phyloP scores from a whole-genome alignment of 2,888 invertebrate genomes.

The Lissocephala sabroskyi region DNA sequence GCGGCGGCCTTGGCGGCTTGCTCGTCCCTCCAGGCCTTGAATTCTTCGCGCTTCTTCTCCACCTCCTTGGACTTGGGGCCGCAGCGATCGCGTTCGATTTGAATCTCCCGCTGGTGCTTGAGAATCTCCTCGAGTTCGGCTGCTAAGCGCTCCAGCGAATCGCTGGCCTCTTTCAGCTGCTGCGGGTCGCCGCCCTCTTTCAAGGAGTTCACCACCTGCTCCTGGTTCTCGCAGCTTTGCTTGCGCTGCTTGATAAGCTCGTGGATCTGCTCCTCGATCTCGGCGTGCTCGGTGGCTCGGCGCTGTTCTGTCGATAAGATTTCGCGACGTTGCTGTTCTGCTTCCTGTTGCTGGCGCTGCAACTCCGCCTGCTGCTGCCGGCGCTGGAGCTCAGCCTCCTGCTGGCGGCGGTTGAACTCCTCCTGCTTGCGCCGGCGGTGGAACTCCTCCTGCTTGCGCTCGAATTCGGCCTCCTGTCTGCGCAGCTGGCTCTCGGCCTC shows the following conservation, averaged over 20 bases:
- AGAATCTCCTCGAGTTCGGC: neutral
- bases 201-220: slow-evolving; percentile 1
- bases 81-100: too few relatives aligned
- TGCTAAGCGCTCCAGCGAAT: slow-evolving; percentile 10
- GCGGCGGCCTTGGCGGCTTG: too few relatives aligned
- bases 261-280: slow-evolving; percentile 17
- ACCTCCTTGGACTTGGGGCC: too few relatives aligned
- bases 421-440: too few relatives aligned
- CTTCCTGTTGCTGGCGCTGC: slow-evolving; percentile 21
- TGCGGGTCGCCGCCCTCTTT: slow-evolving; percentile 4
- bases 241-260: slow-evolving; percentile 11
- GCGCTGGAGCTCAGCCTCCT: neutral
- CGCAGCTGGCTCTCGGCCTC: too few relatives aligned
- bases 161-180: neutral
- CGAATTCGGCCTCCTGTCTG: too few relatives aligned
- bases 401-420: too few relatives aligned
- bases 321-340: slow-evolving; percentile 15
- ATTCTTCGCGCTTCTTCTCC: too few relatives aligned
- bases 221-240: slow-evolving; percentile 3
- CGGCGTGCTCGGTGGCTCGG: too few relatives aligned
- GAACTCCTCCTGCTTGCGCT: too few relatives aligned
- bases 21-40: too few relatives aligned
- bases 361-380: neutral
- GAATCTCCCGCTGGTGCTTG: too few relatives aligned
- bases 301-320: slow-evolving; percentile 20